phyloP scores from a whole-genome alignment of 2,113 vertebrate genomes.

The Phrynosoma platyrhinos region DNA sequence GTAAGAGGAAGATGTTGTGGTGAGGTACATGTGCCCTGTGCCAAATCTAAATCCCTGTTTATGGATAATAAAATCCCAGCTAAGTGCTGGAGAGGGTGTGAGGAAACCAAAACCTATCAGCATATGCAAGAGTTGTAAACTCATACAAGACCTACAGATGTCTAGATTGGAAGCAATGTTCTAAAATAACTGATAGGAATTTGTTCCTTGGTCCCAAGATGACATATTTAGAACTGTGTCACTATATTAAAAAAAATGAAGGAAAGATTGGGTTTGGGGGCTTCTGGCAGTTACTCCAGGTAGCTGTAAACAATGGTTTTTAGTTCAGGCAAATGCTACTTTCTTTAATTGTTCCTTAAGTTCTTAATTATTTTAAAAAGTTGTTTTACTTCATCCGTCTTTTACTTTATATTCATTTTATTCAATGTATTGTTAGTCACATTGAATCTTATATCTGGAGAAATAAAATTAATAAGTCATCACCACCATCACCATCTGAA shows the following conservation, averaged over 20 bases:
- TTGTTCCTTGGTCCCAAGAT: neutral
- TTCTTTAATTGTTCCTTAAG: too few relatives aligned
- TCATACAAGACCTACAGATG: neutral
- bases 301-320: neutral
- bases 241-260: neutral
- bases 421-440: too few relatives aligned
- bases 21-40: neutral
- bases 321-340: neutral
- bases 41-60: conserved; percentile 32
- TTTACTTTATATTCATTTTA: neutral
- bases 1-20: neutral
- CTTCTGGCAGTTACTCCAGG: neutral
- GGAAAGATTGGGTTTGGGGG: too few relatives aligned
- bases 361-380: neutral
- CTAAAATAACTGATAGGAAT: neutral
- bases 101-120: conserved; percentile 23
- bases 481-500: neutral
- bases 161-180: neutral
- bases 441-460: too few relatives aligned
- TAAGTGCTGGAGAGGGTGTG: conserved; percentile 19
- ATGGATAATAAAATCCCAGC: conserved; percentile 24
- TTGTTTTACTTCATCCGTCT: neutral
- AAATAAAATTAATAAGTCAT: too few relatives aligned
- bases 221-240: neutral
- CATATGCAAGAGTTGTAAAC: conserved; percentile 19